Percentiles rank a stretch among this genome's conserved stretches.
Evolutionary conservation across 2,888 invertebrate species (phyloP).

Genomic region (Pristionchus entomophagus): DNA sequence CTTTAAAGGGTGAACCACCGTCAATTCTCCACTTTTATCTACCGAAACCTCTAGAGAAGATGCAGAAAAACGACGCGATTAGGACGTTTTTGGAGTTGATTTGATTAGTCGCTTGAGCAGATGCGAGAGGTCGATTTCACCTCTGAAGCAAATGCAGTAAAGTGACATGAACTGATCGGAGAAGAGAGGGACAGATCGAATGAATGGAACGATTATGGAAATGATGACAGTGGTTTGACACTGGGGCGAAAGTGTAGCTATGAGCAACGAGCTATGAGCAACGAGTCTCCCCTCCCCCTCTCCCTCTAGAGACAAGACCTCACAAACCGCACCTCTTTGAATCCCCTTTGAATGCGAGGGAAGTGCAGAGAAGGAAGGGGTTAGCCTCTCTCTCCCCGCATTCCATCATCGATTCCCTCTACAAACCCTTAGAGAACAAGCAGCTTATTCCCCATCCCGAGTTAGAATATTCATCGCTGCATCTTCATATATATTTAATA

Average conservation of each 20-base stretch:
- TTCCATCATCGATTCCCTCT: not conserved
- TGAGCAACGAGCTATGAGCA: no score
- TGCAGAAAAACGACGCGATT: not conserved
- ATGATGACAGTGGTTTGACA: not conserved
- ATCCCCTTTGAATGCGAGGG: not conserved
- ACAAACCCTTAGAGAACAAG: not conserved
- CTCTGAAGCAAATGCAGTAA: not conserved
- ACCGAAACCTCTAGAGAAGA: not conserved
- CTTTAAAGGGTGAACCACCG: not conserved
- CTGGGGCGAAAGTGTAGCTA: not conserved
- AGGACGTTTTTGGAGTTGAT: not conserved
- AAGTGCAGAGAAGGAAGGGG: not conserved
- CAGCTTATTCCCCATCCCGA: not conserved
- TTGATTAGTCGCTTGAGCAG: constrained; percentile 23
- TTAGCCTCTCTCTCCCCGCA: not conserved
- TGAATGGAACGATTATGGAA: constrained; percentile 5
- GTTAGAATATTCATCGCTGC: not conserved
- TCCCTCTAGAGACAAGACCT: not conserved
- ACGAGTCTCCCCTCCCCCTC: not conserved
- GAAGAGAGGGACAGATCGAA: not conserved
- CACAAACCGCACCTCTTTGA: not conserved
- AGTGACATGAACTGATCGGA: not conserved
- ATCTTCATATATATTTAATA: no score
- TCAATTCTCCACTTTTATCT: not conserved
- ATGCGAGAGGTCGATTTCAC: not conserved